Base-by-base conservation (phyloP, 2,113 vertebrate species). In the Sorex araneus region DNA sequence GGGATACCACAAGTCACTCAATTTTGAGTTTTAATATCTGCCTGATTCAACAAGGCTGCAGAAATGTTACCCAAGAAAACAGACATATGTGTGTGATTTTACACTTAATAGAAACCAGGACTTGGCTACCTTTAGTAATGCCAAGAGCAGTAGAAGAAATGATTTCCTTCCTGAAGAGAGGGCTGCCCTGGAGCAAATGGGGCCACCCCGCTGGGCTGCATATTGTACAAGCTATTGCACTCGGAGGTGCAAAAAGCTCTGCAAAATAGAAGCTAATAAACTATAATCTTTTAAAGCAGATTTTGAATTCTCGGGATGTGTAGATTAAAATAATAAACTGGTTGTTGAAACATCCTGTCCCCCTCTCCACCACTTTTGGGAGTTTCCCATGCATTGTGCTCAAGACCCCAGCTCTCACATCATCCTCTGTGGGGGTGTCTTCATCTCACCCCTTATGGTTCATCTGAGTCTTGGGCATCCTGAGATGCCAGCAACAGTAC, bases 21-120 rank as follows among this genome's bases (percentile, higher is more conserved):
- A 3, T 85, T 88, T n/a, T 77, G 47, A 80, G 75, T 87, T 96
- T 94, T 87, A 74, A 43, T 85, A 94, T 84, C 78, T 87, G 89
- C 66, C 70, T 34, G 81, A 50, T 78, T 82, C 40, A 77, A 50
- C 79, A 78, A 89, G 23, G 45, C 83, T 85, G 64, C 18, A 77
- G 30, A 88, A 88, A 79, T 19, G 32, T 78, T 82, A 15, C 71
- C 54, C 50, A 66, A 70, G 91, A 71, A 88, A 83, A 81, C 57
- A 90, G 74, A 95, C 54, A 43, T 60, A 64, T 67, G 82, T 30
- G 50, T 43, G 34, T 75, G 71, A 96, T 90, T 94, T 87, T 83
- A 77, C 70, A 90, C 34, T 73, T 73, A 90, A 90, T 80, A 32
- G 18, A 71, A 66, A 77, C 70, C 86, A 67, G 83, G 66, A 47